Evolutionary conservation across 2,113 vertebrate genomes (phyloP), one percentile per base, ranked within the genome.

Genomic region (Egretta garzetta): DNA sequence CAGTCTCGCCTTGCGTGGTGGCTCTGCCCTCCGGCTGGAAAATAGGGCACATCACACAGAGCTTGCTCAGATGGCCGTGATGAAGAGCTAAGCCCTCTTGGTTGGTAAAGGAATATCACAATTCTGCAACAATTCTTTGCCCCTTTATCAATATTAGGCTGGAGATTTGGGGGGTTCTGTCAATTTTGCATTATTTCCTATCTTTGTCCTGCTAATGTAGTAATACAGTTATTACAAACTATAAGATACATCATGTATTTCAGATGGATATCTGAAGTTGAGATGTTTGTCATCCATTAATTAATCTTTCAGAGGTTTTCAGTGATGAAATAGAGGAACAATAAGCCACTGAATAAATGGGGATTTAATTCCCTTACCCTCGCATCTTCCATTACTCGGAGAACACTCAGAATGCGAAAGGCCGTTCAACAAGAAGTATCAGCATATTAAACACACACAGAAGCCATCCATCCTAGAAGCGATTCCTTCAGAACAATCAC

Each of bases 351-450:
- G 62, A 95, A 90, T 67, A 96, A 95, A 92, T 30, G 33, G 72
- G 50, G n/a, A 90, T 70, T 96, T 94, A 80, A 95, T 88, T 96
- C 92, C 62, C 71, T 94, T 88, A 67, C 35, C 75, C 52, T 88
- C 95, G 94, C 67, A 87, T 95, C 77, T 95, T 70, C 82, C 72
- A 80, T 88, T 93, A 89, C 89, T 79, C 68, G 62, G 60, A 88
- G 47, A 79, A 45, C 74, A 72, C 81, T 76, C 67, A 15, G 53
- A 32, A 45, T 13, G 59, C 87, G 71, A 45, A 91, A 91, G 80
- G 68, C 86, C 79, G 64, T 77, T 86, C 24, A 9, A 89, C 68
- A 83, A 90, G 74, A 86, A 93, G 74, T 41, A 97, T 59, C 83
- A 93, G 93, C 75, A 80, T 72, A 93, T 79, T 80, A 87, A 91